These are phyloP conservation scores for Andrena minutula DNA, from an alignment of 2,888 invertebrate species.

Conservation along the genomic window DNA sequence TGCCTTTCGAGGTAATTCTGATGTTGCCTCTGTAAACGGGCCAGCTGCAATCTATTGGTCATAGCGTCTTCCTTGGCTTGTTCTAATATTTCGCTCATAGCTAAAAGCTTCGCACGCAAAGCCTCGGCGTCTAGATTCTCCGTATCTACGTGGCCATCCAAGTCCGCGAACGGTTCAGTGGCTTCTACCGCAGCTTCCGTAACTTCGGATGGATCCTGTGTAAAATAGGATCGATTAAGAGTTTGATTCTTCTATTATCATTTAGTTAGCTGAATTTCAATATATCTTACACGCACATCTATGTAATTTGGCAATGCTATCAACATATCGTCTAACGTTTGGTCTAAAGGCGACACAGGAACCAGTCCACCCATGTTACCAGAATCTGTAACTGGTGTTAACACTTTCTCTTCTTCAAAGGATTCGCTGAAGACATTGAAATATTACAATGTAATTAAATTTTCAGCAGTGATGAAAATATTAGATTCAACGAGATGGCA, in stretches of 20 bases:
- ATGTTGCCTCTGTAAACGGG: slow-evolving; percentile 82
- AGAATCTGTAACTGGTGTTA: slow-evolving; percentile 81
- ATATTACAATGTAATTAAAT: neutral
- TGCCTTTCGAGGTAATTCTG: slow-evolving; percentile 83
- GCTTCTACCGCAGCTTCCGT: slow-evolving; percentile 82
- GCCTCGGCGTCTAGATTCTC: slow-evolving; percentile 77
- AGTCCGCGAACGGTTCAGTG: slow-evolving; percentile 77
- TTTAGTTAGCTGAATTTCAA: neutral
- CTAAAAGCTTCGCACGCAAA: slow-evolving; percentile 77
- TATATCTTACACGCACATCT: slow-evolving; percentile 77
- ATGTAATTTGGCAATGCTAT: slow-evolving; percentile 82
- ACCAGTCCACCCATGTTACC: slow-evolving; percentile 81
- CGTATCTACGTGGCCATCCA: slow-evolving; percentile 71
- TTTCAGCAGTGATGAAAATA: too few species aligned
- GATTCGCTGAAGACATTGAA: slow-evolving; percentile 53
- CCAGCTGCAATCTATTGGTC: slow-evolving; percentile 79
- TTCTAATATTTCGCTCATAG: slow-evolving; percentile 80
- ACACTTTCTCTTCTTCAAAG: slow-evolving; percentile 78
- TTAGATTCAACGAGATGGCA: neutral
- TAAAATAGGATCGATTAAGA: neutral
- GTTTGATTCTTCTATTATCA: neutral
- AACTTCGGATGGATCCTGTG: slow-evolving; percentile 77
- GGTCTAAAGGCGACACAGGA: slow-evolving; percentile 82
- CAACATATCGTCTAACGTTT: slow-evolving; percentile 81
- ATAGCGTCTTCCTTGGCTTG: slow-evolving; percentile 82